Evolutionary conservation across 2,888 invertebrate species (phyloP).

Genomic region (Tetramorium bicarinatum): DNA sequence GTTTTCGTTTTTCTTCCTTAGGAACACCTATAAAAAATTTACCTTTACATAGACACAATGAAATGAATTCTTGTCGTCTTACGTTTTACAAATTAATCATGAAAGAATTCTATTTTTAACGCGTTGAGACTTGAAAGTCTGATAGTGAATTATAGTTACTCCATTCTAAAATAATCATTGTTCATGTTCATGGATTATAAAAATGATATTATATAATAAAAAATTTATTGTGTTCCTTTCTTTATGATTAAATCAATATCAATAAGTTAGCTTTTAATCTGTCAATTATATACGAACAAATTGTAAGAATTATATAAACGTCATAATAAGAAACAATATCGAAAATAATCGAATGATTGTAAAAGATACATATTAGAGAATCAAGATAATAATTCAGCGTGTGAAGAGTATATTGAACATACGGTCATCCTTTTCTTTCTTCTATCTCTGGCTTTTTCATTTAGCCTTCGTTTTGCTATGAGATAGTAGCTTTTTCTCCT

Average conservation of each 20-base stretch:
- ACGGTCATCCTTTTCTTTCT: neutral
- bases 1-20: neutral
- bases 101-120: neutral
- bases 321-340: neutral
- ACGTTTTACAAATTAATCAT: slow-evolving; percentile 38
- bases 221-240: neutral
- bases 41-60: neutral
- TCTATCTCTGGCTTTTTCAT: slow-evolving; percentile 11
- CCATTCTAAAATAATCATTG: neutral
- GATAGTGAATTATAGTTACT: neutral
- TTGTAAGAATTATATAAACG: neutral
- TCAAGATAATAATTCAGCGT: neutral
- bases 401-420: slow-evolving; percentile 24
- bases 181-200: neutral
- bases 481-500: neutral
- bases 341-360: neutral
- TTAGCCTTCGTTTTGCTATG: neutral
- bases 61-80: slow-evolving; percentile 1
- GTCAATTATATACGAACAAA: neutral
- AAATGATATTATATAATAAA: neutral
- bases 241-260: neutral
- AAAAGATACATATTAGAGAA: neutral
- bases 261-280: neutral
- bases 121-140: neutral
- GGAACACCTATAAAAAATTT: slow-evolving; percentile 23